Conservation (phyloP, 1,140 invertebrate genomes). For the Drosophila chauvacae region DNA sequence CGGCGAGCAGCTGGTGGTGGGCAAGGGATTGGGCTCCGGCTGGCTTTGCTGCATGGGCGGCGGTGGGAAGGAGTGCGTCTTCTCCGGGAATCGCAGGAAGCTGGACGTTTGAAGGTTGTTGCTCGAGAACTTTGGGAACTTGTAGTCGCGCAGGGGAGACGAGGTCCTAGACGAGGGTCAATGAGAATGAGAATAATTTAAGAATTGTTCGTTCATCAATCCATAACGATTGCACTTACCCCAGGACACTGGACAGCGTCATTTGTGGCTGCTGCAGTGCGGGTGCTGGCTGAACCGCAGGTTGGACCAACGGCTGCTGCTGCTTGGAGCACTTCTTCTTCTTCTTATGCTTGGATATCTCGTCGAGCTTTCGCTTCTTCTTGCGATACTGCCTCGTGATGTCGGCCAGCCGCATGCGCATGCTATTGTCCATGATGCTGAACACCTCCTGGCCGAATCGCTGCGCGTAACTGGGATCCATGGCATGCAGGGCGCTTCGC, state of each 20-base stretch:
- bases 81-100: constrained; percentile 74
- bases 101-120: constrained; percentile 68
- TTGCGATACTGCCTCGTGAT: constrained; percentile 92
- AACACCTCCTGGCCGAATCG: constrained; percentile 86
- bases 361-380: constrained; percentile 92
- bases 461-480: constrained; percentile 73
- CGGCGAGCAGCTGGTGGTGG: constrained; percentile 55
- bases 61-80: constrained; percentile 75
- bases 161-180: constrained; percentile 29
- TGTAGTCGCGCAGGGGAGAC: constrained; percentile 74
- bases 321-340: constrained; percentile 79
- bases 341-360: constrained; percentile 86
- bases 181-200: not conserved
- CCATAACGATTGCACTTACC: constrained; percentile 32
- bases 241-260: constrained; percentile 62
- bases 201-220: no score
- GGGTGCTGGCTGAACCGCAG: constrained; percentile 18
- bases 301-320: constrained; percentile 31
- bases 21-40: constrained; percentile 54
- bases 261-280: constrained; percentile 65
- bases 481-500: constrained; percentile 65
- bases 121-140: constrained; percentile 75
- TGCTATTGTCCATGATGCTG: constrained; percentile 91
- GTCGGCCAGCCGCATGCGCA: constrained; percentile 91
- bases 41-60: constrained; percentile 52